Evolutionary conservation across 2,113 vertebrate genomes (phyloP), one percentile per base, ranked within the genome.

Genomic region (Polyodon spathula): DNA sequence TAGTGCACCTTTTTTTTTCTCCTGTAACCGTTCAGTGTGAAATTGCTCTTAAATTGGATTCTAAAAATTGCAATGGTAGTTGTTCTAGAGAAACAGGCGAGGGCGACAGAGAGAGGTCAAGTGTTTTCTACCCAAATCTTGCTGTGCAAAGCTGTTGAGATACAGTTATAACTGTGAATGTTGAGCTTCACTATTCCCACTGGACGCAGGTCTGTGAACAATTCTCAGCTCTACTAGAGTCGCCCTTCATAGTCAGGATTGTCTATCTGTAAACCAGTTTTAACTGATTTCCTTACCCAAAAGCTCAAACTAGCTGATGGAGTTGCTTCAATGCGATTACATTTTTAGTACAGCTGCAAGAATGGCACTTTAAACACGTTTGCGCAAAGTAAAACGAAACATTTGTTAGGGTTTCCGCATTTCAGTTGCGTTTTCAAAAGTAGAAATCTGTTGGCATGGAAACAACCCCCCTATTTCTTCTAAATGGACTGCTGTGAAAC

Each of bases 401-500:
- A 52, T 60, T 53, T 39, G 54, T 14, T 56, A 17, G 40, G 37
- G 38, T 44, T 38, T 40, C 64, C 57, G 39, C 41, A 8, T 38
- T 54, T 42, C 63, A 62, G 10, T 58, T 38, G 40, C 59, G 40
- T 37, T 59, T 59, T 27, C 53, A 50, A 12, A 65, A 59, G 62
- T 42, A 58, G 62, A 66, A 54, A 71, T 50, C 61, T 73, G 64
- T 65, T 77, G 82, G 76, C 67, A 85, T 87, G 84, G 80, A 80
- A 81, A 75, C 73, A 72, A 27, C 2, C 27, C 1, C 27, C 27
- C 27, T 27, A 27, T 27, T 27, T 27, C 27, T 27, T 27, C 27
- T 27, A 27, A 27, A 27, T 81, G 92, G 90, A 89, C 87, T 81
- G 82, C 84, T 66, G 86, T 81, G 85, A 87, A 90, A 86, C 84